Base-by-base conservation (phyloP, 2,888 invertebrate species). In the Harmothoe impar region DNA sequence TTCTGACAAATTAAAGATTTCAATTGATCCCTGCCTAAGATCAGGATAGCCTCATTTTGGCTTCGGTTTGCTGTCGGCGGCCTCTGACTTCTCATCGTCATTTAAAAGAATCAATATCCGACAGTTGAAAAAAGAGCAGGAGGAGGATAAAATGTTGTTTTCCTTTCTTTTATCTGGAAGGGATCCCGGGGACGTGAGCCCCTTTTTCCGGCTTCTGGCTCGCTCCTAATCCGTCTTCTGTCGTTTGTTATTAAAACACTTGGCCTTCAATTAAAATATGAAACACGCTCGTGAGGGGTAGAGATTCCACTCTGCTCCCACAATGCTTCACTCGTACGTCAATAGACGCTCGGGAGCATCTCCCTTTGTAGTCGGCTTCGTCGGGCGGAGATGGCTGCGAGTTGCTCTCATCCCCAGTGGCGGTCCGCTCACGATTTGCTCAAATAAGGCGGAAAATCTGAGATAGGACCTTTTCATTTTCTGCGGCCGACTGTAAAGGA, bases 11-110 rank as follows among this genome's bases (percentile, higher is more conserved):
- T 86, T 86, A 86, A 86, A 86, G 86, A 86, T 86, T 86, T 54
- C 86, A 86, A 86, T 86, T 86, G 86, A 86, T 86, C 86, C 86
- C 86, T 54, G 56, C 25, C 54, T 86, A 86, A 86, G 86, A 86
- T 86, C 86, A 86, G 52, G 86, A 56, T 86, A 56, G 54, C 52
- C 31, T 31, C 56, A 31, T 52, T 52, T 52, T 1, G 86, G 86
- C 20, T 0, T 86, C 29, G 29, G 52, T 33, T 52, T 54, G 86
- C 33, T 29, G 86, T n/a, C 43, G 25, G 86, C 86, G 33, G 54
- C 25, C 12, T 52, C 54, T 31, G 86, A 54, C 86, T 86, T 86
- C 86, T 86, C 86, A 86, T 86, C 86, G 52, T 10, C 86, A 86
- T 52, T 52, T 54, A 52, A 56, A 86, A 56, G 31, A 56, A 86